Conservation (phyloP, 1,140 invertebrate species). For the Rhysida immarginata region DNA sequence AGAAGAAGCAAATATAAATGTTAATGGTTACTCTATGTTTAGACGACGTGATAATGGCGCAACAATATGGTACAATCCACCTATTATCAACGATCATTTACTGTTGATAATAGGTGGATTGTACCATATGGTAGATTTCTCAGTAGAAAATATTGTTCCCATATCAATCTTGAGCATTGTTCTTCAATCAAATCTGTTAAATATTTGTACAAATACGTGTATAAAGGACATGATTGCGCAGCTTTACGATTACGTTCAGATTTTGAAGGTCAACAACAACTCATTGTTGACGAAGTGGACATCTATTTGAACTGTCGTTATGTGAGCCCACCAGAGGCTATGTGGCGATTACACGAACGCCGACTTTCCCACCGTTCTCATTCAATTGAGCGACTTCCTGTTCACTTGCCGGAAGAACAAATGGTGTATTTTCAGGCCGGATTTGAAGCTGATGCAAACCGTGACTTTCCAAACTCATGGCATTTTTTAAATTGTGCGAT, state of each 20-base stretch:
- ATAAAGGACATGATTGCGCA: not conserved
- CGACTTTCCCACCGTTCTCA: not conserved
- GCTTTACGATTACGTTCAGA: not conserved
- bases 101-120: constrained; percentile 4
- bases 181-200: not conserved
- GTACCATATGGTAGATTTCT: not conserved
- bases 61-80: not conserved
- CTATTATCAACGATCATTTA: not conserved
- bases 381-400: not conserved
- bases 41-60: not conserved
- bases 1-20: not conserved
- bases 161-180: constrained; percentile 2
- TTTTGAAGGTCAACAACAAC: not conserved
- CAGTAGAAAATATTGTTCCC: not conserved
- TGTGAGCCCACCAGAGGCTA: not conserved
- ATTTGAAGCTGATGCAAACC: not conserved
- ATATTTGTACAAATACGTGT: not conserved
- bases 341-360: not conserved
- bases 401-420: not conserved
- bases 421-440: not conserved
- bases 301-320: not conserved
- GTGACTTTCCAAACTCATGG: not conserved
- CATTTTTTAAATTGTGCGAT: not conserved
- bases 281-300: not conserved
- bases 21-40: not conserved